Conservation (phyloP, 2,888 invertebrate genomes). For the Prosapia bicincta region DNA sequence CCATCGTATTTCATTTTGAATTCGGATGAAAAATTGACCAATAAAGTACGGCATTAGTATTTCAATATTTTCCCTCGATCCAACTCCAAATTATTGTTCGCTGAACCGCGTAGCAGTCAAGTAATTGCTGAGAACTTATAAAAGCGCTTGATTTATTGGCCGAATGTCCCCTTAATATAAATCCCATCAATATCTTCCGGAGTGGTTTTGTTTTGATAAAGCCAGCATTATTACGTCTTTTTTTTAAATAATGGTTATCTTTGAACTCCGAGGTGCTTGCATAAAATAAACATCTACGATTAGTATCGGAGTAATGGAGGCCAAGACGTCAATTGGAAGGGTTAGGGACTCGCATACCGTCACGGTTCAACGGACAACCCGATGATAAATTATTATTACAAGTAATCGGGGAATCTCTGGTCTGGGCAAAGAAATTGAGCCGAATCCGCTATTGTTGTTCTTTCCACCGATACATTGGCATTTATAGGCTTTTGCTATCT, state of each 20-base stretch:
- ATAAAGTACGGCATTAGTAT: neutral
- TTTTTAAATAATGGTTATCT: slow-evolving; percentile 2
- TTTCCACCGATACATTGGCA: neutral
- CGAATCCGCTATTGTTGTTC: slow-evolving; percentile 2
- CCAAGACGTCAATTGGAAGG: slow-evolving; percentile 3
- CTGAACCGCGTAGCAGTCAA: neutral
- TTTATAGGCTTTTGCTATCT: neutral
- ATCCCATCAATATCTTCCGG: neutral
- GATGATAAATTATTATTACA: slow-evolving; percentile 15
- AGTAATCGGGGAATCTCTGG: neutral
- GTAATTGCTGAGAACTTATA: neutral
- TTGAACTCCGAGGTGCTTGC: slow-evolving; percentile 2
- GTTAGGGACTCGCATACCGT: slow-evolving; percentile 15
- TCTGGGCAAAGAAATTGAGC: neutral
- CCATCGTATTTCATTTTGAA: neutral
- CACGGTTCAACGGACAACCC: slow-evolving; percentile 11
- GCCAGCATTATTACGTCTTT: neutral
- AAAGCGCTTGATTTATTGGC: neutral
- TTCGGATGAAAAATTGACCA: neutral
- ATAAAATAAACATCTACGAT: slow-evolving; percentile 19
- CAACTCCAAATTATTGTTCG: neutral
- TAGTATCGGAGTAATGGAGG: slow-evolving; percentile 13
- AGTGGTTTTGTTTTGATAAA: neutral
- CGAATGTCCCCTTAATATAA: neutral
- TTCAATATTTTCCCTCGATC: neutral